These are phyloP conservation scores for Schizopygopsis malacanthus DNA, from an alignment of 2,797 vertebrate genomes.

Conservation along the genomic window DNA sequence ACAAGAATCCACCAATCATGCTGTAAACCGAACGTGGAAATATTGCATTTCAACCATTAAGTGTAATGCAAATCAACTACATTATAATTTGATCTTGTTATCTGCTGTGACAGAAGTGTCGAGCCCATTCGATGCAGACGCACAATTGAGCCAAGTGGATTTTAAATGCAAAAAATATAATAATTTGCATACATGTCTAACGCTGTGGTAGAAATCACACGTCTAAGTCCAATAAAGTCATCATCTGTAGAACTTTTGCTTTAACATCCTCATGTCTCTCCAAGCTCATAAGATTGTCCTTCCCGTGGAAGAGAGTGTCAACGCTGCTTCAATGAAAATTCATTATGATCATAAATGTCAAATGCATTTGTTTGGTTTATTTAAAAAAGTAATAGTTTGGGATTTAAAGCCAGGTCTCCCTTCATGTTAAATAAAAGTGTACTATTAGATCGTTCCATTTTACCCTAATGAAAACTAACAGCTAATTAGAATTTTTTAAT, in stretches of 20 bases:
- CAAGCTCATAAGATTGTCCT: no score
- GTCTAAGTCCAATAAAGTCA: neutral
- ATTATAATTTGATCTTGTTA: neutral
- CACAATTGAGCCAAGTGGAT: neutral
- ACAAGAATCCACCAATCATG: slow-evolving; percentile 13
- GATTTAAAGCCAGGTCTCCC: slow-evolving; percentile 1
- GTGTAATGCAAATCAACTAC: neutral
- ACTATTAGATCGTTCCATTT: neutral
- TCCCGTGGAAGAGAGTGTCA: neutral
- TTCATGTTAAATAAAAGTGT: neutral
- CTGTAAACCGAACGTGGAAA: slow-evolving; percentile 13
- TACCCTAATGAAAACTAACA: neutral
- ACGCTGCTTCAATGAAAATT: neutral
- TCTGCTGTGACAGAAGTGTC: neutral
- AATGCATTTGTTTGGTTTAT: neutral
- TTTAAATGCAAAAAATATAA: neutral
- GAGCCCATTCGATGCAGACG: neutral
- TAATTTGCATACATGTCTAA: neutral
- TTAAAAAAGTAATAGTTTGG: neutral
- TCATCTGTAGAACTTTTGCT: neutral
- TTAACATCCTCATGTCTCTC: neutral
- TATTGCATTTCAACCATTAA: slow-evolving; percentile 11
- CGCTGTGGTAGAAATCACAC: neutral
- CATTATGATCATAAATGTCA: neutral
- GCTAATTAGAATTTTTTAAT: neutral